Evolutionary conservation across 1,140 invertebrate genomes (phyloP), one percentile per base, ranked within the genome.

Genomic region (Cydia amplana): DNA sequence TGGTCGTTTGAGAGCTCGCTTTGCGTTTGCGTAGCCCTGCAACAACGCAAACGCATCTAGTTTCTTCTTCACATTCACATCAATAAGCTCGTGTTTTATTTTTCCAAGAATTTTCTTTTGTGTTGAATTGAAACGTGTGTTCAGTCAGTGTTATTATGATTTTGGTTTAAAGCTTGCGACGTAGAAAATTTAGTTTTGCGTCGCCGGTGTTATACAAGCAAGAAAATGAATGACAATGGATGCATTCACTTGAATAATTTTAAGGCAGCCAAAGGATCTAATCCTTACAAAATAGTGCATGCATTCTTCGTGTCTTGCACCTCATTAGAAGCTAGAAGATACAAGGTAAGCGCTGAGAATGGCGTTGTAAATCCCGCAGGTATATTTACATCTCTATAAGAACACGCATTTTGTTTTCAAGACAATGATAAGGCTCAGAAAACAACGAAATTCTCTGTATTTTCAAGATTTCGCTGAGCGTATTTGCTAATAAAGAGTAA

Each of bases 241-340:
- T 97, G 96, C 89, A 94, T 95, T 93, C 96, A 96, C 93, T 93
- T 96, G 84, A 95, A 94, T 93, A 95, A 95, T 93, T 96, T 96
- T 93, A 97, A 97, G 94, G 94, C 94, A 85, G 94, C 95, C 65
- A 95, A 96, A 91, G 96, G 96, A 79, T 94, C 95, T 81, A 95
- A 95, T 87, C 94, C 95, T 75, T 97, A 96, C 89, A 95, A 95
- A 94, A 94, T 96, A 77, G 95, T 97, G 78, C 95, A 97, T 93
- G 94, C 95, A 82, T 96, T 95, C 92, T 97, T 97, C 86, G 95
- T 97, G 75, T 94, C 96, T 74, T 96, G 95, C 87, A 94, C 95
- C 67, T 95, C 95, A 76, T 93, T 93, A 82, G 95, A 96, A 92
- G 95, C 95, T 55, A 94, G 95, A 78, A 94, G 94, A 93, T 94